phyloP scores from a whole-genome alignment of 2,888 invertebrate genomes.

The Strigamia transsilvanica region DNA sequence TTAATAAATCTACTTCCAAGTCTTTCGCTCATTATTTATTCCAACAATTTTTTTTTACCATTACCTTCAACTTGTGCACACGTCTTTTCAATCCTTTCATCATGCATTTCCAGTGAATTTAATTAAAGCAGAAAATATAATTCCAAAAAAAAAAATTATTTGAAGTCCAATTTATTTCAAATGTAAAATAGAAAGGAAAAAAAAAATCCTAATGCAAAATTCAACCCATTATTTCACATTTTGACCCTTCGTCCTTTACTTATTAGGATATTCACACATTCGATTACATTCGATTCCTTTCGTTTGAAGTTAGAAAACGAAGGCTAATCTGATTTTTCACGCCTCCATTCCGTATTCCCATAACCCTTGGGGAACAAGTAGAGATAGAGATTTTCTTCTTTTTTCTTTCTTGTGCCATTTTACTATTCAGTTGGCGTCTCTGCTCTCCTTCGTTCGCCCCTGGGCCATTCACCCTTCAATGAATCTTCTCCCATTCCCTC shows the following conservation, averaged over 20 bases:
- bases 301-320: constrained; percentile 40
- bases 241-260: constrained; percentile 21
- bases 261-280: constrained; percentile 49
- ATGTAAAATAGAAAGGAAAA: neutral
- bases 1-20: constrained; percentile 39
- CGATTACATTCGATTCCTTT: constrained; percentile 49
- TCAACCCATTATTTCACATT: constrained; percentile 40
- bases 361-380: constrained; percentile 49
- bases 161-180: neutral
- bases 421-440: constrained; percentile 48
- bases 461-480: constrained; percentile 48
- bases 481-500: constrained; percentile 39
- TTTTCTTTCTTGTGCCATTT: constrained; percentile 33
- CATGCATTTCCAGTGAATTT: constrained; percentile 41
- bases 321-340: constrained; percentile 49
- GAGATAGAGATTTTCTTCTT: constrained; percentile 46
- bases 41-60: neutral
- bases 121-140: constrained; percentile 26
- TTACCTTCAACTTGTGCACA: constrained; percentile 38
- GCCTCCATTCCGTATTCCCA: constrained; percentile 48
- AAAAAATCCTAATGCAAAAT: neutral
- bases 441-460: constrained; percentile 27
- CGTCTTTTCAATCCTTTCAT: constrained; percentile 17
- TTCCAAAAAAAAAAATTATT: constrained; percentile 4
- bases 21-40: constrained; percentile 37